Conservation (phyloP, 2,113 vertebrate genomes). For the Anhinga rufa region DNA sequence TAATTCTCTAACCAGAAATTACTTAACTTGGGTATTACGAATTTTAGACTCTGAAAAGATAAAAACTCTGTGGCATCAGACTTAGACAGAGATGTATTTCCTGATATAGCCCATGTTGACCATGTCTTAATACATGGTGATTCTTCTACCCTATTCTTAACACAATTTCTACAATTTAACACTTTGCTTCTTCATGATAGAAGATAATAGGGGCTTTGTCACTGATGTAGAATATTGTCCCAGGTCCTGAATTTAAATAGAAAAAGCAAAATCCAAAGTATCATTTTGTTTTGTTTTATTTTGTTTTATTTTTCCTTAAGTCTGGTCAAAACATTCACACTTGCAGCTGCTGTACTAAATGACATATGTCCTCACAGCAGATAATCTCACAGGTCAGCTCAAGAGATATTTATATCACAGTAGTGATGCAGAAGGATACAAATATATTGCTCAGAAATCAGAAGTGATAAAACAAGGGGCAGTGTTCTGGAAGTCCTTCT, state of each 20-base stretch:
- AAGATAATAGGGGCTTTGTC: background rate
- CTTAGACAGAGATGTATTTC: background rate
- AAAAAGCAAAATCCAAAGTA: background rate
- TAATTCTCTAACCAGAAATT: background rate
- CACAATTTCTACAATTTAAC: background rate
- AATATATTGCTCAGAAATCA: background rate
- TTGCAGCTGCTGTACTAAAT: background rate
- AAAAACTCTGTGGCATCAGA: background rate
- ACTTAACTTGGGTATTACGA: background rate
- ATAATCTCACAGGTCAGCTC: background rate
- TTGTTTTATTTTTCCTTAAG: background rate
- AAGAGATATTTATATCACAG: constrained; percentile 6
- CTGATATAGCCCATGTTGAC: background rate
- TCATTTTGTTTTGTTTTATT: background rate
- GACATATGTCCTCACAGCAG: background rate
- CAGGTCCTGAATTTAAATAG: background rate
- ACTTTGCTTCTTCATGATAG: background rate
- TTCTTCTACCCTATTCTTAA: background rate
- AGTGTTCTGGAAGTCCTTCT: background rate
- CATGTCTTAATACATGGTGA: background rate
- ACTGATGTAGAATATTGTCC: background rate
- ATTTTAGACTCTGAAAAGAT: background rate
- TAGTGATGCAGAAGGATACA: background rate
- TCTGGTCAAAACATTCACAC: background rate
- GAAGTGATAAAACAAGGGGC: background rate